Percentiles rank a stretch among this genome's conserved stretches.
phyloP scores from a whole-genome alignment of 1,140 invertebrate genomes.

The Ctenoplectra terminalis region DNA sequence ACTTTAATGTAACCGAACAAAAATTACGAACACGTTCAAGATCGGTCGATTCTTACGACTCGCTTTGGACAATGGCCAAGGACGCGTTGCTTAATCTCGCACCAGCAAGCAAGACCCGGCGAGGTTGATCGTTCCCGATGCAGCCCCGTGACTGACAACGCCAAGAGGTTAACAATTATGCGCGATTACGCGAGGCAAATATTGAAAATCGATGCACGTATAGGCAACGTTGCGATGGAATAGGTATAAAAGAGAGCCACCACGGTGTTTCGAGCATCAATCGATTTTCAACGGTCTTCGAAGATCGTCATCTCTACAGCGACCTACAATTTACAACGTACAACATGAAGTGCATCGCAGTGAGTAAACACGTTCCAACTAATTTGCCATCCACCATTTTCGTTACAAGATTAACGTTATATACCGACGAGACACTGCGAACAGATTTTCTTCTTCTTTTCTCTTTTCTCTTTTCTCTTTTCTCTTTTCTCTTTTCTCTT shows the following conservation, averaged over 20 bases:
- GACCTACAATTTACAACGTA: background rate
- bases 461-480: no score
- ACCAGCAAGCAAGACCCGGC: conserved; percentile 5
- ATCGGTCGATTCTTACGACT: conserved; percentile 32
- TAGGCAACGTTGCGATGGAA: conserved; percentile 47
- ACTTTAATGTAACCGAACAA: no score
- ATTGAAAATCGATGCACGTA: conserved; percentile 61
- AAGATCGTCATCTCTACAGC: conserved; percentile 43
- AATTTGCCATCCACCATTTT: background rate
- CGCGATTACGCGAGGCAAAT: conserved; percentile 60
- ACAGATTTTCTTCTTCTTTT: no score
- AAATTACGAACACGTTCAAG: background rate
- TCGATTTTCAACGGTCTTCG: conserved; percentile 66
- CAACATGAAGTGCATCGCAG: conserved; percentile 77
- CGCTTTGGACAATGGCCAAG: conserved; percentile 74
- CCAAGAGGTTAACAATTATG: conserved; percentile 65
- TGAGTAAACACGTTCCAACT: conserved; percentile 64
- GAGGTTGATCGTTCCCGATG: conserved; percentile 27
- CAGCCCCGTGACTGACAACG: conserved; percentile 39
- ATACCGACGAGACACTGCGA: no score
- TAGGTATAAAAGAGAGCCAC: conserved; percentile 71
- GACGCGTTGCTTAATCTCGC: conserved; percentile 68
- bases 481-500: no score
- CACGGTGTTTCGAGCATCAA: conserved; percentile 69
- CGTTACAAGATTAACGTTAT: no score